These are phyloP conservation scores for Copsychus sechellarum DNA, from an alignment of 2,113 vertebrate genomes.

Conservation along the genomic window DNA sequence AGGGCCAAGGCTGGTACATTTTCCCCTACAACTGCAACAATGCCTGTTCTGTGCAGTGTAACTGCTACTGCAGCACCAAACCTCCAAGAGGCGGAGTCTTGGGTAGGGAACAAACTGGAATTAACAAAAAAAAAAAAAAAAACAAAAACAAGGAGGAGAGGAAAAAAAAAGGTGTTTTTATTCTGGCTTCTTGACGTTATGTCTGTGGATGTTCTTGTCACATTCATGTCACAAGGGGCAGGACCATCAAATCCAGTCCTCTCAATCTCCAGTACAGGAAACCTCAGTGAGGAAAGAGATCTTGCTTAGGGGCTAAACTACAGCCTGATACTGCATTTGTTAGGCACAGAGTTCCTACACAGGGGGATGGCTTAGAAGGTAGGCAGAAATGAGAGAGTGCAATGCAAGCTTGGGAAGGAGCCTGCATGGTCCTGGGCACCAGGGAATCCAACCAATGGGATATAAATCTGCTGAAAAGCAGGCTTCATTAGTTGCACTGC, in stretches of 20 bases:
- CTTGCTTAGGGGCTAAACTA: background rate
- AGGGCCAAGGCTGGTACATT: background rate
- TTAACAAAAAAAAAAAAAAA: background rate
- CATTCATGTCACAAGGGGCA: rapidly evolving
- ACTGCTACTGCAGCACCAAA: background rate
- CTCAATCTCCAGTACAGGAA: background rate
- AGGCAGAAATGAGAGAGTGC: background rate
- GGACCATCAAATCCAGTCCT: background rate
- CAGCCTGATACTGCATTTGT: background rate
- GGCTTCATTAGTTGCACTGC: background rate
- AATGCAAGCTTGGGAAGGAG: background rate
- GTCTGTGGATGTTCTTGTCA: background rate
- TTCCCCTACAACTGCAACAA: background rate
- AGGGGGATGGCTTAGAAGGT: rapidly evolving
- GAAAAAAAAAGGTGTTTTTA: background rate
- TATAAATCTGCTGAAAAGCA: background rate
- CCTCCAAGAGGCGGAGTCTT: background rate
- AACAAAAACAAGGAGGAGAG: background rate
- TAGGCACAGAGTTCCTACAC: background rate
- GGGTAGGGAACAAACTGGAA: background rate
- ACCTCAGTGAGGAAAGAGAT: background rate
- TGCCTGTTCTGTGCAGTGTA: background rate
- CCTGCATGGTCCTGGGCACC: background rate
- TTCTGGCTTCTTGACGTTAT: background rate
- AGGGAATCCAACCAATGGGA: background rate